These are phyloP conservation scores for Chelmon rostratus DNA, from an alignment of 2,797 vertebrate genomes.

Conservation along the genomic window DNA sequence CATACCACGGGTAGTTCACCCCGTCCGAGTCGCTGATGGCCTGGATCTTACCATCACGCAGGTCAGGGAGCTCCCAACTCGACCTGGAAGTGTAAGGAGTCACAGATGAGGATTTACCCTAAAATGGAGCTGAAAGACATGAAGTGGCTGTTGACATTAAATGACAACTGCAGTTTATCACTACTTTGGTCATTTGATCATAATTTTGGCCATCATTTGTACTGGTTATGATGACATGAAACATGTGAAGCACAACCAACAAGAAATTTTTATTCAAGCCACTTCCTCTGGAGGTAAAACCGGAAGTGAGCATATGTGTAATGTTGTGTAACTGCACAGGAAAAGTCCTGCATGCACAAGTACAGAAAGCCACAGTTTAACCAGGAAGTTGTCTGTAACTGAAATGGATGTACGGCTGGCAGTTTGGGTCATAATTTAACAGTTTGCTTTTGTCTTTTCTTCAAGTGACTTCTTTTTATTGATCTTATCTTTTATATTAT, in stretches of 20 bases:
- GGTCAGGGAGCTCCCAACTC: conserved; percentile 97
- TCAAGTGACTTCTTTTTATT: background rate
- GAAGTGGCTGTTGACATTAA: background rate
- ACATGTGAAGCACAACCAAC: background rate
- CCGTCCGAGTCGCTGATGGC: conserved; percentile 98
- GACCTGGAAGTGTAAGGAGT: conserved; percentile 87
- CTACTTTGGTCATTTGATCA: background rate
- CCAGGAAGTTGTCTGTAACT: conserved; percentile 18
- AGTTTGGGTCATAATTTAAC: no score
- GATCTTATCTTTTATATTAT: background rate
- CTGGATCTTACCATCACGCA: conserved; percentile 92
- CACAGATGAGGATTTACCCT: conserved; percentile 27
- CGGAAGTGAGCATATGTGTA: background rate
- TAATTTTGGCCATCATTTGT: background rate
- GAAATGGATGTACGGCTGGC: background rate
- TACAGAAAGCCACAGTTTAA: background rate
- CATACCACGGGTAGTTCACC: conserved; percentile 99
- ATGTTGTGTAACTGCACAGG: background rate
- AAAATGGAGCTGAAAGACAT: background rate
- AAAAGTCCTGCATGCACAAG: background rate
- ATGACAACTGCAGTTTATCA: background rate
- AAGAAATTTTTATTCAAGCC: background rate
- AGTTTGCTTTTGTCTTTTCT: background rate
- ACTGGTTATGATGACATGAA: background rate
- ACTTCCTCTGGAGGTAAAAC: conserved; percentile 7